phyloP scores from a whole-genome alignment of 2,888 invertebrate species.

The Thyatira batis region DNA sequence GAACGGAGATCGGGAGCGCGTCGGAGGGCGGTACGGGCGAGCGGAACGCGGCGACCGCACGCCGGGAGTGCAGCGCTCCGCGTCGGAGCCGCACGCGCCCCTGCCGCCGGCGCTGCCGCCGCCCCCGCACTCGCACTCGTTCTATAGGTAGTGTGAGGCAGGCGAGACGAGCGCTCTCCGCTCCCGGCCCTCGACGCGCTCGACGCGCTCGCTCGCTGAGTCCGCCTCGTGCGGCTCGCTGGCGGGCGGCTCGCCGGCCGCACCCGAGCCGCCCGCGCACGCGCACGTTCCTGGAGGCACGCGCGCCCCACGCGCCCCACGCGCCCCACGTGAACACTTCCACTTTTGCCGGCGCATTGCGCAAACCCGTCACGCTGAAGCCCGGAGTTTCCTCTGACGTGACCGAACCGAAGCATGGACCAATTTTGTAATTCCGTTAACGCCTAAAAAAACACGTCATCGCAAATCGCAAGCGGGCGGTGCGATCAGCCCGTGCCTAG shows the following conservation, averaged over 20 bases:
- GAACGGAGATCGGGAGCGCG: constrained; percentile 55
- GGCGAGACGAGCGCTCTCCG: constrained; percentile 76
- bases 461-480: constrained; percentile 55
- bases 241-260: constrained; percentile 43
- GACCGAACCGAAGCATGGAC: constrained; percentile 66
- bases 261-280: constrained; percentile 33
- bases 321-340: constrained; percentile 58
- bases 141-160: constrained; percentile 81
- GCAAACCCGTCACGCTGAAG: constrained; percentile 63
- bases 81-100: constrained; percentile 84
- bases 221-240: constrained; percentile 74
- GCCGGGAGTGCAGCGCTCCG: constrained; percentile 82
- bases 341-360: constrained; percentile 74
- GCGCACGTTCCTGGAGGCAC: constrained; percentile 40
- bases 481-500: constrained; percentile 52
- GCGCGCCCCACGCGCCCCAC: constrained; percentile 51
- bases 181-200: constrained; percentile 70
- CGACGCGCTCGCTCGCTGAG: constrained; percentile 78
- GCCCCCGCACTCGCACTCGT: constrained; percentile 79
- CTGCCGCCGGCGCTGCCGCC: constrained; percentile 75
- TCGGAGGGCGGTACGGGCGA: constrained; percentile 44
- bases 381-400: constrained; percentile 69
- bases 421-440: constrained; percentile 76
- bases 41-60: constrained; percentile 60
- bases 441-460: constrained; percentile 70